These are phyloP conservation scores for Mythimna impura DNA, from an alignment of 2,888 invertebrate genomes.

Conservation along the genomic window DNA sequence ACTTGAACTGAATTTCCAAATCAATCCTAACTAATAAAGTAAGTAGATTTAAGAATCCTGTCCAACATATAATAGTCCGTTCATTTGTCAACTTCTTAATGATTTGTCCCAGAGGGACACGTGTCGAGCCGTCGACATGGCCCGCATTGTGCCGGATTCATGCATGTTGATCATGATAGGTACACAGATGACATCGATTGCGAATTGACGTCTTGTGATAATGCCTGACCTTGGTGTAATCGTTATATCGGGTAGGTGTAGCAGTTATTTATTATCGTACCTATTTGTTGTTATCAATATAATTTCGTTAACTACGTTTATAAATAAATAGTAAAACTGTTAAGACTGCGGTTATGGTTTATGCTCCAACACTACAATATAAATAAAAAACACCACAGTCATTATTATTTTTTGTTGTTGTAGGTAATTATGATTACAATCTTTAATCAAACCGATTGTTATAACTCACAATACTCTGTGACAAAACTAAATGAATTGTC, in stretches of 20 bases:
- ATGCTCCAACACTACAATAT: too few relatives aligned
- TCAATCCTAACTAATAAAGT: too few relatives aligned
- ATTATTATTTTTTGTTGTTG: not conserved
- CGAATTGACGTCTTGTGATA: slow-evolving; percentile 36
- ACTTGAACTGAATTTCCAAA: too few relatives aligned
- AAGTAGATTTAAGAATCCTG: too few relatives aligned
- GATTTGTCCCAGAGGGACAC: slow-evolving; percentile 24
- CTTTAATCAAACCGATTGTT: too few relatives aligned
- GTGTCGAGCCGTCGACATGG: slow-evolving; percentile 16
- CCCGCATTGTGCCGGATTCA: slow-evolving; percentile 39
- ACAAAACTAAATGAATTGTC: not conserved
- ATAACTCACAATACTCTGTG: too few relatives aligned
- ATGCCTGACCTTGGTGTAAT: slow-evolving; percentile 45
- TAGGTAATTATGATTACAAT: not conserved
- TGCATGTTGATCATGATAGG: slow-evolving; percentile 39
- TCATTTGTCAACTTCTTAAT: slow-evolving; percentile 12
- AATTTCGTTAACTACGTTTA: slow-evolving; percentile 12
- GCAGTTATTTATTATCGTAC: slow-evolving; percentile 6
- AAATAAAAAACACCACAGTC: not conserved
- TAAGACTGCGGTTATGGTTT: not conserved
- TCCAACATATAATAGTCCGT: not conserved
- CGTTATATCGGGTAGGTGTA: slow-evolving; percentile 19
- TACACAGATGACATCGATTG: slow-evolving; percentile 46
- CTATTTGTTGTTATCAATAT: slow-evolving; percentile 34
- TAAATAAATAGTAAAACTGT: slow-evolving; percentile 11